These are phyloP conservation scores for Cynopterus sphinx DNA, from an alignment of 2,797 vertebrate genomes.

Conservation along the genomic window DNA sequence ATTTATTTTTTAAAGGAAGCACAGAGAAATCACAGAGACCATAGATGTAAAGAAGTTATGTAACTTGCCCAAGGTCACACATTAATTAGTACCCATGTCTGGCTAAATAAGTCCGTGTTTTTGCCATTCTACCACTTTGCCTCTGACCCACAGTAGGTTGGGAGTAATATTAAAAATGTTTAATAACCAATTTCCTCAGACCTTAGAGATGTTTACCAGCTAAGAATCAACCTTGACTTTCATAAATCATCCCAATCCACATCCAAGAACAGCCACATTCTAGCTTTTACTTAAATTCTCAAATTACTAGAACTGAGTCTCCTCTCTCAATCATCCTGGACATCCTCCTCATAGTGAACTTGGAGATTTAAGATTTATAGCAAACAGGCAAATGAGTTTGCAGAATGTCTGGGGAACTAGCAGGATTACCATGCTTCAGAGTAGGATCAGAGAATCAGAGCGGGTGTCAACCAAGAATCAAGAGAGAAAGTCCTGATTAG, in stretches of 20 bases:
- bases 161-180: background rate
- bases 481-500: background rate
- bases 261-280: background rate
- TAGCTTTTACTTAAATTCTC: background rate
- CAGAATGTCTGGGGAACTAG: background rate
- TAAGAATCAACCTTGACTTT: background rate
- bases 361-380: background rate
- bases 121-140: background rate
- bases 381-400: background rate
- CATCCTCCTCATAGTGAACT: background rate
- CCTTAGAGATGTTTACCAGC: background rate
- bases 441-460: background rate
- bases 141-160: background rate
- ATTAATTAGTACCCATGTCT: background rate
- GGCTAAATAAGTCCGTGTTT: background rate
- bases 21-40: background rate
- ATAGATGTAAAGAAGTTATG: background rate
- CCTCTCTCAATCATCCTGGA: background rate
- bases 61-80: background rate
- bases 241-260: background rate
- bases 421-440: background rate
- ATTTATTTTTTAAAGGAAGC: background rate
- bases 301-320: background rate
- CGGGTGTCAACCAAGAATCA: background rate
- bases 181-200: background rate